These are phyloP conservation scores for Drosophila birchii DNA, from an alignment of 2,888 invertebrate species.

Conservation along the genomic window DNA sequence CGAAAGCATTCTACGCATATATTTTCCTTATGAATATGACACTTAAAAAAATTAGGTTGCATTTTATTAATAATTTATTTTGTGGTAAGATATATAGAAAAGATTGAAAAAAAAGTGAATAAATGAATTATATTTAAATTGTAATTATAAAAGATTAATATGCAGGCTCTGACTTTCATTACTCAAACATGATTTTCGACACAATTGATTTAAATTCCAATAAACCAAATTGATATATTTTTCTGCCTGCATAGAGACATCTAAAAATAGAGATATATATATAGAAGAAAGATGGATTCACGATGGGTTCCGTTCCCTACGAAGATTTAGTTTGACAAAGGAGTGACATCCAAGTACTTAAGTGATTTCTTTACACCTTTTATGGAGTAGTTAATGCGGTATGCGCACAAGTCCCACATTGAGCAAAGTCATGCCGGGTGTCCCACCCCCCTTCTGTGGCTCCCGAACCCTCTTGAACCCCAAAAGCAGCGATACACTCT, in stretches of 20 bases:
- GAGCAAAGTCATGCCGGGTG: constrained; percentile 71
- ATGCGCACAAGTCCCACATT: constrained; percentile 68
- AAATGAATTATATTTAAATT: too few species aligned
- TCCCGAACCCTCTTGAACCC: constrained; percentile 28
- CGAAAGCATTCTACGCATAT: constrained; percentile 79
- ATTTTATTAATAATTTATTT: background rate
- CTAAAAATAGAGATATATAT: constrained; percentile 6
- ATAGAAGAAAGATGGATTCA: constrained; percentile 21
- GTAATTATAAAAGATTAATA: too few species aligned
- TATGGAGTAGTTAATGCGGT: constrained; percentile 81
- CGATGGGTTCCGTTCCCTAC: constrained; percentile 51
- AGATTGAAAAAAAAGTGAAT: background rate
- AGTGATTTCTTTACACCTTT: constrained; percentile 80
- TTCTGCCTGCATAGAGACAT: constrained; percentile 9
- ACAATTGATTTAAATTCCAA: too few species aligned
- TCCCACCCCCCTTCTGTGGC: constrained; percentile 16
- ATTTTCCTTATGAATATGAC: constrained; percentile 50
- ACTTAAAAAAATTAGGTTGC: background rate
- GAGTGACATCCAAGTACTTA: constrained; percentile 81
- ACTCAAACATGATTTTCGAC: too few species aligned
- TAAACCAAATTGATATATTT: background rate
- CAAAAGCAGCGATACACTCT: constrained; percentile 38
- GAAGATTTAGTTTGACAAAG: constrained; percentile 80
- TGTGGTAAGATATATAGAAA: background rate
- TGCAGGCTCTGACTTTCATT: too few species aligned